Base-by-base conservation (phyloP, 2,113 vertebrate genomes). In the Chloroceryle aenea region DNA sequence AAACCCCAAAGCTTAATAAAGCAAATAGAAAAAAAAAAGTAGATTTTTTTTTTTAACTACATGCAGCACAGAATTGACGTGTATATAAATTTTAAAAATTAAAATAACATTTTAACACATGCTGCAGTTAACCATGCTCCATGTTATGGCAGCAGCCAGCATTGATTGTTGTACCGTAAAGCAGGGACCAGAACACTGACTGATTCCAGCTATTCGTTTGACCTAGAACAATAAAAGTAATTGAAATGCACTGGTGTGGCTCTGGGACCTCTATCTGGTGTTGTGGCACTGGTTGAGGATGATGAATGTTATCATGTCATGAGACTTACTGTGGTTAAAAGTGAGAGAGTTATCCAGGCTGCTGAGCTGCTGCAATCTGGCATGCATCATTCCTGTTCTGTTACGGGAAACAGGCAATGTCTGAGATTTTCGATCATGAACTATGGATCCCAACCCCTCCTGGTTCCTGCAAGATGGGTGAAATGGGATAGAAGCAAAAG, bases 401-500 rank as follows among this genome's bases (percentile, higher is more conserved):
- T 99, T 99, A 99, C 99, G 99, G 98, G 99, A 99, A 99, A 99
- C 99, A 98, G 99, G 99, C 98, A 99, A 99, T 99, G 99, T 99
- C 99, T 99, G 99, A 99, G 99, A 99, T 98, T 99, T 99, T 98
- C 99, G 99, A 98, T 99, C 99, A 98, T 99, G 99, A 98, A 98
- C 98, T 98, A 99, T 98, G 93, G 98, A 98, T 98, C 99, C 99
- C 98, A 99, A 99, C 98, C 99, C 99, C 97, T 99, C 99, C 98
- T 99, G 99, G 99, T 98, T 99, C 99, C 99, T 99, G 98, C 97
- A 98, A 98, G 98, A 98, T 97, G 98, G 98, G 98, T 99, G 99
- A 99, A 98, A 99, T 98, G 98, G 98, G 98, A 99, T 97, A 98
- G 97, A 98, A 98, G 98, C 98, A 97, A 98, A 97, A 98, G 98